Evolutionary conservation across 1,140 invertebrate genomes (phyloP), one percentile per base, ranked within the genome.

Genomic region (Pseudomyrmex concolor): DNA sequence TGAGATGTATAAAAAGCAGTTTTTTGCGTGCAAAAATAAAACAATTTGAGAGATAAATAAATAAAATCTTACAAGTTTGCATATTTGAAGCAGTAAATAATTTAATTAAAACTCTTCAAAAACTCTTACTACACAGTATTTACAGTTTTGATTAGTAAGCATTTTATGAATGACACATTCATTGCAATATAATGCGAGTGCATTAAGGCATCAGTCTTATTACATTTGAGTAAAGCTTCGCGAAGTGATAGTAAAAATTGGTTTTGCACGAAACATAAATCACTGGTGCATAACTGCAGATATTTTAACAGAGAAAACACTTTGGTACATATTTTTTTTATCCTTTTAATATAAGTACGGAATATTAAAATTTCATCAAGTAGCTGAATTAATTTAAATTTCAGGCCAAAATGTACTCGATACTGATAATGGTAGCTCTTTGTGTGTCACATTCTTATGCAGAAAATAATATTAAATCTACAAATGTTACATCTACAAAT

Each of bases 391-490:
- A 55, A 57, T n/a, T 57, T 17, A 43, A 2, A 63, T 88, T 88
- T 10, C 50, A 90, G 84, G 25, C 34, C 34, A 85, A 85, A 60
- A 89, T 90, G 87, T 84, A 83, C 57, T 22, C 45, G 55, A 13
- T 1, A 13, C 71, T 85, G 57, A 0, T 83, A 50, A 10, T 84
- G n/a, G 63, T 81, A 54, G 10, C 62, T 67, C 22, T 86, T 80
- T 89, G 51, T 19, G 17, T 81, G 15, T 82, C 60, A 3, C 77
- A 78, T 60, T 73, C 62, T 63, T 62, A 73, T 34, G 77, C 85
- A 68, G 67, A 89, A 34, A 86, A 86, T 68, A 88, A 90, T 67
- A 72, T 81, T 81, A 87, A 64, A 48, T 60, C 51, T 67, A 13
- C 15, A 78, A 73, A 60, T 71, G n/a, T 50, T 55, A 70, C 66